phyloP scores from a whole-genome alignment of 2,888 invertebrate species.

The Busseola fusca region DNA sequence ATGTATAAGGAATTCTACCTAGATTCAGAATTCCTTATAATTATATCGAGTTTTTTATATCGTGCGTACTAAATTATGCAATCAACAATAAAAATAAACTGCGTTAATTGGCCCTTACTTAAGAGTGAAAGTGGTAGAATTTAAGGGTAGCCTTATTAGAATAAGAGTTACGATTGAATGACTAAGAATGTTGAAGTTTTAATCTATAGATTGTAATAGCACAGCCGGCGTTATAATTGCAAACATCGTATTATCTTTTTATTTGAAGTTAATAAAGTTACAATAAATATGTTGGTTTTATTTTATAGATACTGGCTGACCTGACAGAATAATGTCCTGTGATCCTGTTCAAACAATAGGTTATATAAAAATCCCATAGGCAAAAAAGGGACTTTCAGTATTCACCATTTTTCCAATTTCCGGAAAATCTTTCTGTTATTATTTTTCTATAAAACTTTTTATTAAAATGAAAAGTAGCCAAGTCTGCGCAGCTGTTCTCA shows the following conservation, averaged over 20 bases:
- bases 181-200: constrained; percentile 81
- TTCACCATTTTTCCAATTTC: not conserved
- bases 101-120: constrained; percentile 73
- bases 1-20: constrained; percentile 54
- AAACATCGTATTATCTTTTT: constrained; percentile 83
- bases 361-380: not conserved
- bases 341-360: not conserved
- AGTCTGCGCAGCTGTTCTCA: not conserved
- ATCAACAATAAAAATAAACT: constrained; percentile 75
- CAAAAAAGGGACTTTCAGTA: too few species aligned
- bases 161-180: constrained; percentile 81
- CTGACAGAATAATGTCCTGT: too few species aligned
- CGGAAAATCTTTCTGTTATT: not conserved
- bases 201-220: constrained; percentile 81
- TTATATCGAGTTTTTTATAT: constrained; percentile 51
- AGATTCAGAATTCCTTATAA: constrained; percentile 50
- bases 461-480: not conserved
- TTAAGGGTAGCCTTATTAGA: constrained; percentile 88
- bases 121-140: constrained; percentile 78
- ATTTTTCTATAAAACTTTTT: not conserved
- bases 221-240: constrained; percentile 86
- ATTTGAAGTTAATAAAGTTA: constrained; percentile 86
- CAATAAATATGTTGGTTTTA: constrained; percentile 71
- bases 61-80: constrained; percentile 56
- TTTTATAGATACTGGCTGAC: constrained; percentile 28